Conservation (phyloP, 2,797 vertebrate species). For the Muscicapa comitata region DNA sequence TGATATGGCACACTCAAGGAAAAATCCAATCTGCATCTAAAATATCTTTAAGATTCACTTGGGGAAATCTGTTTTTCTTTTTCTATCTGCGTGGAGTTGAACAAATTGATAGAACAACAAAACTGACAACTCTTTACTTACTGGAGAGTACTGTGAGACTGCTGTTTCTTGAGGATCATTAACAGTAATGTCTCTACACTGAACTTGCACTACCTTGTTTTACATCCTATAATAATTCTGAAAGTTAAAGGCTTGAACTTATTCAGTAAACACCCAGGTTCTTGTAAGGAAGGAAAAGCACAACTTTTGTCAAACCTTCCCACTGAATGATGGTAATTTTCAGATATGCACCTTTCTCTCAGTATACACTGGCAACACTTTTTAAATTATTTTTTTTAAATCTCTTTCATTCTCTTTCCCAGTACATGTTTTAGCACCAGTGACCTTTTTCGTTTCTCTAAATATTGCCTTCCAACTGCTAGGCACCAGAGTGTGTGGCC, state of each 20-base stretch:
- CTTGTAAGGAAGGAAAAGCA: not conserved
- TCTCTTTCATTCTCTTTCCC: not conserved
- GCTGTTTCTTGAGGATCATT: not conserved
- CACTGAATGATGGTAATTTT: not conserved
- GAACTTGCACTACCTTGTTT: not conserved
- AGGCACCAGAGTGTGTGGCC: not conserved
- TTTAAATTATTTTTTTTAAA: too few relatives aligned
- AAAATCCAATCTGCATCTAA: not conserved
- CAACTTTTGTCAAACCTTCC: not conserved
- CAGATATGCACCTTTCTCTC: not conserved
- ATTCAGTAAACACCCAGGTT: not conserved
- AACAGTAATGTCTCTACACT: not conserved
- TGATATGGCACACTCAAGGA: not conserved
- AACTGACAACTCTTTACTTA: not conserved
- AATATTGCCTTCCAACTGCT: not conserved
- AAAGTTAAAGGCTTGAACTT: not conserved
- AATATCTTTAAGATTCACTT: not conserved
- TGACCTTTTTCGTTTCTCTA: not conserved
- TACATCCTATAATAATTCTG: not conserved
- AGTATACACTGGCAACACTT: not conserved
- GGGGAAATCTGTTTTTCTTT: not conserved
- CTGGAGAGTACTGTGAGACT: not conserved
- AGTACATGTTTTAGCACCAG: not conserved
- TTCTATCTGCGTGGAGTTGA: not conserved
- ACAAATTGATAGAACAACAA: not conserved